Evolutionary conservation across 1,140 invertebrate genomes (phyloP).

Genomic region (Heliconius eleuchia): DNA sequence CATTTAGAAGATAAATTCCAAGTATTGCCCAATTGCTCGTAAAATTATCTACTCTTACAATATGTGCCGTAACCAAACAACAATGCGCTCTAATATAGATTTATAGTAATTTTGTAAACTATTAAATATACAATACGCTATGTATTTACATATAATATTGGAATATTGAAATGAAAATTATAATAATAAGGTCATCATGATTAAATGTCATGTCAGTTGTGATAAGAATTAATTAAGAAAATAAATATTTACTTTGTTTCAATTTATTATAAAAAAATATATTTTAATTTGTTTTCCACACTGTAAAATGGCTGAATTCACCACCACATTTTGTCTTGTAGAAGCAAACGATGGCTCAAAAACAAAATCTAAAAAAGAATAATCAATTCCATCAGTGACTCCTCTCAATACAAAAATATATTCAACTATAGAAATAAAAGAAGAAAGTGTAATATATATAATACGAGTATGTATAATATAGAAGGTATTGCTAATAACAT

Average conservation of each 20-base stretch:
- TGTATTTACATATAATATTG: not conserved
- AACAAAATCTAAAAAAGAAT: too few relatives aligned
- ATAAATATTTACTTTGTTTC: not conserved
- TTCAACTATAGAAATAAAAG: too few relatives aligned
- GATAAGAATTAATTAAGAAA: not conserved
- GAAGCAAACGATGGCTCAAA: too few relatives aligned
- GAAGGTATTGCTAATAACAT: not conserved
- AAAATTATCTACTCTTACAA: not conserved
- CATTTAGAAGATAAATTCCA: not conserved
- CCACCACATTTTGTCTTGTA: too few relatives aligned
- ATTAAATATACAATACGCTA: not conserved
- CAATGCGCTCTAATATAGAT: not conserved
- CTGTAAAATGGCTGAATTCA: too few relatives aligned
- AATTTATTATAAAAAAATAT: not conserved
- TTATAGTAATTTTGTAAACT: not conserved
- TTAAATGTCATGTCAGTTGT: not conserved
- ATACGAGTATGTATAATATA: not conserved
- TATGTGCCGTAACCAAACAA: not conserved
- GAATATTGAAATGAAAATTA: not conserved
- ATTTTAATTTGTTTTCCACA: too few relatives aligned
- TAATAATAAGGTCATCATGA: not conserved
- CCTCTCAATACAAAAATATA: too few relatives aligned
- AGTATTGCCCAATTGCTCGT: not conserved
- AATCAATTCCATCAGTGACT: too few relatives aligned
- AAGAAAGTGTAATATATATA: too few relatives aligned